Conservation (phyloP, 2,113 vertebrate genomes). For the Silurus meridionalis region DNA sequence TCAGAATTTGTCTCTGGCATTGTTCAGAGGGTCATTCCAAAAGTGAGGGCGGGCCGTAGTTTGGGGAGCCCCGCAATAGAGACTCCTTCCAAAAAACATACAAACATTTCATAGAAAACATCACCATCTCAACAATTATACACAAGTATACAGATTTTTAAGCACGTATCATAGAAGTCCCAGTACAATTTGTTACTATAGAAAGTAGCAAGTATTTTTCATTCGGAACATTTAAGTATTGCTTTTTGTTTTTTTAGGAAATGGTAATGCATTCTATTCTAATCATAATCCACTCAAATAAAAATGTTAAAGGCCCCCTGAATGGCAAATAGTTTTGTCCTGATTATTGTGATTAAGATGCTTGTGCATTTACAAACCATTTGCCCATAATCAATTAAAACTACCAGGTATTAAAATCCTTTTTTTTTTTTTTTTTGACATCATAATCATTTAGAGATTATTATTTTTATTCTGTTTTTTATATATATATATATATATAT, state of each 20-base stretch:
- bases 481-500: too few species aligned
- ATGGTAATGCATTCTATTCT: neutral
- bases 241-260: neutral
- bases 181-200: neutral
- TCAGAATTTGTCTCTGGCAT: too few species aligned
- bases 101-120: neutral
- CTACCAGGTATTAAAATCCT: neutral
- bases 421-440: neutral
- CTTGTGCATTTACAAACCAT: neutral
- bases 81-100: neutral
- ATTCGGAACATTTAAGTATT: neutral
- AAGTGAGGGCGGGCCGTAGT: too few species aligned
- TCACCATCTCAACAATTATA: neutral
- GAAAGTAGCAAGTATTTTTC: neutral
- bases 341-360: conserved; percentile 7
- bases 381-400: neutral
- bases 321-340: conserved; percentile 25
- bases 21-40: too few species aligned
- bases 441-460: neutral
- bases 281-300: conserved; percentile 2
- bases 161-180: neutral
- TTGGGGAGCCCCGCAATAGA: neutral
- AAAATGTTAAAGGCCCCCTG: conserved; percentile 2
- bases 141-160: neutral
- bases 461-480: neutral